Evolutionary conservation across 1,140 invertebrate genomes (phyloP).

Genomic region (Conopomorpha cramerella): DNA sequence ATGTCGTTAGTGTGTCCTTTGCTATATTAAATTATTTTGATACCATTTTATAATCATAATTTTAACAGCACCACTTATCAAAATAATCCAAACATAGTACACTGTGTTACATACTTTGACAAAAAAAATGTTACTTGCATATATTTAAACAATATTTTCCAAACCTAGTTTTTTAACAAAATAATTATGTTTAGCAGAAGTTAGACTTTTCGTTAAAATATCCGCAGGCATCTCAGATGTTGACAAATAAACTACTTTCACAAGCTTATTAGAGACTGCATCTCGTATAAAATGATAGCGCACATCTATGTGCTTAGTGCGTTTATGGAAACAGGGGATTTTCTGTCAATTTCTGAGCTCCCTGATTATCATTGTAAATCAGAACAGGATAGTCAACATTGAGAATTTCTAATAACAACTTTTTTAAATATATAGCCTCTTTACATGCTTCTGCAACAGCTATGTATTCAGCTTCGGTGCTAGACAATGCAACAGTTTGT

Average conservation of each 20-base stretch:
- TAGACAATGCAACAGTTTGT: too few species aligned
- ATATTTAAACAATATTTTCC: neutral
- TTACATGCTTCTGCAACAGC: too few species aligned
- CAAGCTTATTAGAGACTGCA: neutral
- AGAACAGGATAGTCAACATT: neutral
- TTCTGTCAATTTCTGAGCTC: neutral
- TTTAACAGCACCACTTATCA: neutral
- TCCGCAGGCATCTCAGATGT: neutral
- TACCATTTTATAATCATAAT: too few species aligned
- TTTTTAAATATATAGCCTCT: too few species aligned
- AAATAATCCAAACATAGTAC: neutral
- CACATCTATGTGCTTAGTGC: neutral
- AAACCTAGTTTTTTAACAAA: neutral
- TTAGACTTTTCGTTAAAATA: neutral
- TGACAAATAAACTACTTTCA: neutral
- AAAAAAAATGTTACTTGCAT: neutral
- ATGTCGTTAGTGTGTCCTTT: too few species aligned
- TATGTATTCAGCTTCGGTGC: too few species aligned
- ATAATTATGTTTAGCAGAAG: neutral
- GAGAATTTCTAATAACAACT: conserved; percentile 2
- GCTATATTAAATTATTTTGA: too few species aligned
- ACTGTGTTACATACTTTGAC: too few species aligned
- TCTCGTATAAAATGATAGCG: neutral
- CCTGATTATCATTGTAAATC: neutral
- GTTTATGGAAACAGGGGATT: neutral